Evolutionary conservation across 2,797 vertebrate species (phyloP).

Genomic region (Vipera latastei): DNA sequence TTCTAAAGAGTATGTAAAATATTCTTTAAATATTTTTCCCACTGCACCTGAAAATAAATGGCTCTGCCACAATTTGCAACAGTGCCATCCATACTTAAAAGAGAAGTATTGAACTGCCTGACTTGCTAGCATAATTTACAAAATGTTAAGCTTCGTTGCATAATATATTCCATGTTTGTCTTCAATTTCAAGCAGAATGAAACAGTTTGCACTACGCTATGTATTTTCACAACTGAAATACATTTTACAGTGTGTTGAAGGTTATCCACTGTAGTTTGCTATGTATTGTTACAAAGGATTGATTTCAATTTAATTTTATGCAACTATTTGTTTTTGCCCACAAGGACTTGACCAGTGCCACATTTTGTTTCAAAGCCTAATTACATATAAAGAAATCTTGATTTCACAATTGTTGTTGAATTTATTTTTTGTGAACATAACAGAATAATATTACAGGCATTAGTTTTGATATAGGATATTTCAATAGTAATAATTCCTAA

Average conservation of each 20-base stretch:
- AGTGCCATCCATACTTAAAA: constrained; percentile 43
- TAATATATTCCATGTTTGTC: constrained; percentile 61
- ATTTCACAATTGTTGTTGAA: constrained; percentile 66
- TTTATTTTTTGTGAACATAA: constrained; percentile 59
- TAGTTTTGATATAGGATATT: constrained; percentile 64
- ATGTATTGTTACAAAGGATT: constrained; percentile 36
- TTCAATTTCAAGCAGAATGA: constrained; percentile 43
- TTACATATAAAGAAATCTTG: constrained; percentile 64
- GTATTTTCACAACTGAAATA: constrained; percentile 44
- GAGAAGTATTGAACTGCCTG: constrained; percentile 54
- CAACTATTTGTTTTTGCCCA: constrained; percentile 32
- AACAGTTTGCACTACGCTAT: constrained; percentile 43
- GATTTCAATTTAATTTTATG: constrained; percentile 43
- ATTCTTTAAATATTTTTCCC: constrained; percentile 39
- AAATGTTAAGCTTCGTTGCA: constrained; percentile 48
- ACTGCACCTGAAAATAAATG: constrained; percentile 52
- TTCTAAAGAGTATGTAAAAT: constrained; percentile 49
- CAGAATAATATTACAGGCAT: constrained; percentile 58
- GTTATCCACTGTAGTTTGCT: constrained; percentile 46
- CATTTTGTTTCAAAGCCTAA: constrained; percentile 61
- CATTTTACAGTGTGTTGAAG: constrained; percentile 19
- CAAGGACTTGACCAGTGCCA: constrained; percentile 52
- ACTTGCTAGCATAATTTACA: constrained; percentile 48
- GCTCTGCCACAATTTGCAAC: constrained; percentile 40
- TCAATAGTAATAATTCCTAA: constrained; percentile 52